These are phyloP conservation scores for Physella acuta DNA, from an alignment of 1,140 invertebrate species.

Conservation along the genomic window DNA sequence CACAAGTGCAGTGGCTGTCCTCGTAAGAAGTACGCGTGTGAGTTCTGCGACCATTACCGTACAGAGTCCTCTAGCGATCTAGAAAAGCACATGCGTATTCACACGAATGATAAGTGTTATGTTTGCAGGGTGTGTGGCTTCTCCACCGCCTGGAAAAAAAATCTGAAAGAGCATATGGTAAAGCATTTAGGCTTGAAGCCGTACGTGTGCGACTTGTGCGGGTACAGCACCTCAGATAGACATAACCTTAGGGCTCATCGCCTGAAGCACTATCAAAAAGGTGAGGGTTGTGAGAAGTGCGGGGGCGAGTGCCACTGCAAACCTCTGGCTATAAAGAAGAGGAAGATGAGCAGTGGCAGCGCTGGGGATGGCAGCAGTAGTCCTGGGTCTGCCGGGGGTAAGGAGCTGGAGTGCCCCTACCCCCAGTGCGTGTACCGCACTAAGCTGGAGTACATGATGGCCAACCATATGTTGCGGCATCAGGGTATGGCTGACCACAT, in stretches of 20 bases:
- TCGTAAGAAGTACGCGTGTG: constrained; percentile 33
- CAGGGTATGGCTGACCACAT: constrained; percentile 18
- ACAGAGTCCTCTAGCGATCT: constrained; percentile 34
- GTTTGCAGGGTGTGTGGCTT: constrained; percentile 32
- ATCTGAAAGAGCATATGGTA: constrained; percentile 40
- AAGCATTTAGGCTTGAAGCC: constrained; percentile 44
- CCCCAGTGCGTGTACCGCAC: constrained; percentile 26
- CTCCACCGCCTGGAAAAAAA: constrained; percentile 34
- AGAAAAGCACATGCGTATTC: constrained; percentile 48
- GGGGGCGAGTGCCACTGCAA: constrained; percentile 26
- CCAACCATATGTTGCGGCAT: constrained; percentile 26
- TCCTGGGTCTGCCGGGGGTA: not conserved
- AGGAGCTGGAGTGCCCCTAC: constrained; percentile 24
- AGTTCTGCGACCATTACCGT: constrained; percentile 36
- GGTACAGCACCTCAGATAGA: constrained; percentile 32
- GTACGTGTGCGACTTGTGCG: constrained; percentile 40
- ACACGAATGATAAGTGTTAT: constrained; percentile 33
- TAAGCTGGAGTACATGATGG: constrained; percentile 28
- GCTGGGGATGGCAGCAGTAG: not conserved
- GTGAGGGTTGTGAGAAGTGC: constrained; percentile 30
- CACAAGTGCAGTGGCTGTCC: constrained; percentile 36
- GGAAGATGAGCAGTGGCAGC: constrained; percentile 18
- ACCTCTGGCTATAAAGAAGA: constrained; percentile 20
- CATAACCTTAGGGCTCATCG: constrained; percentile 31
- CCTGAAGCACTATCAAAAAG: constrained; percentile 31